Base-by-base conservation (phyloP, 2,888 invertebrate species). In the Agrotis exclamationis region DNA sequence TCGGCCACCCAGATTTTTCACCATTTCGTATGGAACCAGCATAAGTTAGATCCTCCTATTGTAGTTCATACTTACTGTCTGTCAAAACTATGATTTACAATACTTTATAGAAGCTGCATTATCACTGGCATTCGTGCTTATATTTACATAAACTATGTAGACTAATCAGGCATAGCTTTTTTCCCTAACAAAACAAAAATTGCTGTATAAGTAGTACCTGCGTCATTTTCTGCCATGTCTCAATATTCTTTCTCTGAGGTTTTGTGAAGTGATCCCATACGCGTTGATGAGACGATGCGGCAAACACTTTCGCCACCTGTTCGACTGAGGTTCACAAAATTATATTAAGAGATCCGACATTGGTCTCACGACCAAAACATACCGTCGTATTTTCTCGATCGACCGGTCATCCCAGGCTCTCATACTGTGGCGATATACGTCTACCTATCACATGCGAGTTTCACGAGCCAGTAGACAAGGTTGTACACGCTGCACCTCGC, bases 241-340 rank as follows among this genome's bases (percentile, higher is more conserved):
- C 99, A 96, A 99, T 98, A 97, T 99, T 99, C 98, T 99, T 99
- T 97, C 99, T 97, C 96, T 99, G 99, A 89, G 99, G 98, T 97
- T 99, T 99, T 96, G 99, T 99, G 98, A 99, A 99, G 98, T 99
- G 99, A 98, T 99, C 99, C 99, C 99, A 99, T 96, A 99, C 99
- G 96, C 99, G 99, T 97, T 99, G 99, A 97, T 99, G 99, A 96
- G 98, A 98, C 94, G 99, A 99, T 92, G 99, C 98, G 96, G 97
- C 97, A 97, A 99, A 99, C 97, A 99, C 99, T 97, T 98, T 98
- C 98, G 99, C 99, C 97, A 99, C 99, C 98, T 99, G 99, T 98
- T 98, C 98, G 98, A 99, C 99, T 99, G 98, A 96, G 96, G 88
- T 94, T 94, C 92, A 95, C 93, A 95, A 92, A 89, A 90, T 93